phyloP scores from a whole-genome alignment of 2,888 invertebrate species.

The Drymonia ruficornis region DNA sequence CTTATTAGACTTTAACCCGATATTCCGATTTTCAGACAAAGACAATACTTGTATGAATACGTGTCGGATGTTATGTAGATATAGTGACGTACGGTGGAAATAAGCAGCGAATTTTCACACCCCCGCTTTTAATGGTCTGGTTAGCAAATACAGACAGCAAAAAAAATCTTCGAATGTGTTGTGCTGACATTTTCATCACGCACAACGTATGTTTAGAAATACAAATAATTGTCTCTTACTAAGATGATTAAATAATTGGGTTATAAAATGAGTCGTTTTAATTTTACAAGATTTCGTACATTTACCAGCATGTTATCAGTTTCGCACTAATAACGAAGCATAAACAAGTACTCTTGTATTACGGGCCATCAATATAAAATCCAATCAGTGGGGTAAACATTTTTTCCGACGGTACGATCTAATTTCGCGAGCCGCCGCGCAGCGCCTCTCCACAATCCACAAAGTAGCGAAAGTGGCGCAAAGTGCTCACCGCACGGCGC shows the following conservation, averaged over 20 bases:
- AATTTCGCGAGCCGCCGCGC: constrained; percentile 62
- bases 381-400: constrained; percentile 33
- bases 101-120: constrained; percentile 80
- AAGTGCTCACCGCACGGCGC: constrained; percentile 63
- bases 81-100: constrained; percentile 52
- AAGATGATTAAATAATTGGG: neutral
- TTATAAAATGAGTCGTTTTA: neutral
- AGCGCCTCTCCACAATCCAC: constrained; percentile 66
- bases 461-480: constrained; percentile 78
- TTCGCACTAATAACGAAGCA: constrained; percentile 9
- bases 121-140: constrained; percentile 75
- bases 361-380: constrained; percentile 31
- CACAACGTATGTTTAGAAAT: neutral
- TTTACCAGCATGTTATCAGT: constrained; percentile 9
- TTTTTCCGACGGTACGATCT: constrained; percentile 60
- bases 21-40: constrained; percentile 20
- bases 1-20: neutral
- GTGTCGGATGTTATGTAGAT: constrained; percentile 26
- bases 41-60: constrained; percentile 7
- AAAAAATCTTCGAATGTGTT: constrained; percentile 31
- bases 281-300: constrained; percentile 6
- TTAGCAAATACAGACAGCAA: constrained; percentile 59
- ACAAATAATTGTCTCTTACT: neutral
- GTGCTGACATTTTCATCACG: neutral
- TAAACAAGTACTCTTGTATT: constrained; percentile 11